phyloP scores from a whole-genome alignment of 2,113 vertebrate genomes.

The Dicentrarchus labrax region DNA sequence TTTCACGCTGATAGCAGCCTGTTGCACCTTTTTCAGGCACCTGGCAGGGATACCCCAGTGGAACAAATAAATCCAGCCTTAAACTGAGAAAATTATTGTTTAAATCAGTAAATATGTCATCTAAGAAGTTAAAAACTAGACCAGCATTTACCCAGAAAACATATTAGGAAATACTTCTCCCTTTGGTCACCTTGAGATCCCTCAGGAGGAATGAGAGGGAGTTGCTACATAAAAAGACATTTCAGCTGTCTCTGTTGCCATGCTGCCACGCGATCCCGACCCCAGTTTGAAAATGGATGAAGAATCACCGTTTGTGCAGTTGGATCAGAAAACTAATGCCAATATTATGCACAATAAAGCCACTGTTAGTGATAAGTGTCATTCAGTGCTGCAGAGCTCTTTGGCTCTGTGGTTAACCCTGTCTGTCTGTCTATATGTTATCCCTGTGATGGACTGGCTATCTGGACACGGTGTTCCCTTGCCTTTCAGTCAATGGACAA shows the following conservation, averaged over 20 bases:
- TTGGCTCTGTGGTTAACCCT: background rate
- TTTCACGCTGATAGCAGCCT: background rate
- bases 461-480: conserved; percentile 17
- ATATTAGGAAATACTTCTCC: background rate
- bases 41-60: background rate
- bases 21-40: background rate
- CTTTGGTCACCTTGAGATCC: conserved; percentile 12
- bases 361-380: background rate
- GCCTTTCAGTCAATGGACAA: conserved; percentile 15
- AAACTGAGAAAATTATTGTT: background rate
- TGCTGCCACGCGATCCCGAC: background rate
- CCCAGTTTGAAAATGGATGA: background rate
- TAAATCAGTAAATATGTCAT: background rate
- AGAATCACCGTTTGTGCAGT: background rate
- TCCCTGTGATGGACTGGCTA: background rate
- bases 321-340: background rate
- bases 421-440: conserved; percentile 8
- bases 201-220: background rate
- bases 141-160: background rate
- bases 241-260: conserved; percentile 2
- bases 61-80: background rate
- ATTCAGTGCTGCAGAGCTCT: background rate
- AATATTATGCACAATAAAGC: background rate
- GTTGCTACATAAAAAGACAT: conserved; percentile 11
- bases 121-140: too few relatives aligned